Percentiles rank a stretch among this genome's conserved stretches.
Conservation (phyloP, 2,888 invertebrate genomes). For the Poecilus cupreus region DNA sequence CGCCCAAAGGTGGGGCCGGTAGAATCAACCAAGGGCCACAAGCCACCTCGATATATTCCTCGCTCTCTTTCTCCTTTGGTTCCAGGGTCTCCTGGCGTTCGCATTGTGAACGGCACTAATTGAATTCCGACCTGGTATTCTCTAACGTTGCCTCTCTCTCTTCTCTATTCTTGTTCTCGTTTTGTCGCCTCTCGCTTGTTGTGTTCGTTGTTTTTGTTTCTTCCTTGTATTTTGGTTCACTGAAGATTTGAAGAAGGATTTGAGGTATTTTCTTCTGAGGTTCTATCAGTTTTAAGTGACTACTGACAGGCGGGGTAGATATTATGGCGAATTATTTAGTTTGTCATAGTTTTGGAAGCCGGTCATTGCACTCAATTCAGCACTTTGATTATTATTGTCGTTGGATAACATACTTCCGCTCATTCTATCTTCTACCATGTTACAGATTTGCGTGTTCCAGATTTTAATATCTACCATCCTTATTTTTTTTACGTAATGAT, state of each 20-base stretch:
- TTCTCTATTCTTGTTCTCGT: constrained; percentile 15
- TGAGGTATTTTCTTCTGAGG: constrained; percentile 19
- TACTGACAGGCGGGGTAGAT: constrained; percentile 8
- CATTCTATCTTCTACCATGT: neutral
- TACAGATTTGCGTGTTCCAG: constrained; percentile 34
- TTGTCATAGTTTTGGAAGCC: neutral
- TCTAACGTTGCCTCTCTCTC: neutral
- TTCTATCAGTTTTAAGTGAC: constrained; percentile 44
- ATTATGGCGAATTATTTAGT: neutral
- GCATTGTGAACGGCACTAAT: constrained; percentile 66
- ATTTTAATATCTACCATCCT: constrained; percentile 14
- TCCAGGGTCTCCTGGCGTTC: constrained; percentile 18
- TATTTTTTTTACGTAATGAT: neutral
- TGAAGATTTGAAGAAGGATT: constrained; percentile 35
- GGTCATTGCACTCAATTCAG: neutral
- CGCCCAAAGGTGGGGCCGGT: constrained; percentile 5
- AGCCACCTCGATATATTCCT: neutral
- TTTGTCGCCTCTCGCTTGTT: neutral
- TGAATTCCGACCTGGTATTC: constrained; percentile 67
- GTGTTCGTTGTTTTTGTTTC: constrained; percentile 16
- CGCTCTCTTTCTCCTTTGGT: neutral
- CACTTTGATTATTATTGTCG: constrained; percentile 13
- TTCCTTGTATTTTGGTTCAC: constrained; percentile 11
- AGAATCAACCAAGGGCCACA: no score
- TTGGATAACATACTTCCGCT: neutral